A percentile compares a stretch with the other conserved stretches of the same genome.
Evolutionary conservation across 2,888 invertebrate species (phyloP).

Genomic region (Perithous albicinctus): DNA sequence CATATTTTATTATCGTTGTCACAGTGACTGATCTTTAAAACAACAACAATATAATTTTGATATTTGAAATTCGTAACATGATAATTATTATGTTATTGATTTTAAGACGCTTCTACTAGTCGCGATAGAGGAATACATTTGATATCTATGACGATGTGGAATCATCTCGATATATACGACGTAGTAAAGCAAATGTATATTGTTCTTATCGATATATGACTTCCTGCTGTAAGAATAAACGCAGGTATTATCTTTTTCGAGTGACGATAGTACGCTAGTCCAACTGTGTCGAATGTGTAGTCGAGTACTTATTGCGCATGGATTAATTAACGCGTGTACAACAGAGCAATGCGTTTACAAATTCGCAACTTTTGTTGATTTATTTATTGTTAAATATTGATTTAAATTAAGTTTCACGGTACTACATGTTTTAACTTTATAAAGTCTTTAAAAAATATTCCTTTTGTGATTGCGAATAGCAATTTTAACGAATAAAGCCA

Average conservation of each 20-base stretch:
- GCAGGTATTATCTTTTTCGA: conserved; percentile 51
- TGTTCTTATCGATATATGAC: conserved; percentile 56
- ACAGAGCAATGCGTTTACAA: not conserved
- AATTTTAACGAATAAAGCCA: no score
- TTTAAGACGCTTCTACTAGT: not conserved
- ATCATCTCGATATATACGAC: conserved; percentile 17
- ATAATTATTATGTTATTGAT: not conserved
- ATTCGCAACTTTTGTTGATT: no score
- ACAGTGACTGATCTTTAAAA: no score
- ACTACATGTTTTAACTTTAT: no score
- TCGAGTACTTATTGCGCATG: conserved; percentile 49
- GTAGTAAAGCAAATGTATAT: conserved; percentile 26
- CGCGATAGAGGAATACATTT: not conserved
- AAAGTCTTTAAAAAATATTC: no score
- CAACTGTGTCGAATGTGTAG: conserved; percentile 18
- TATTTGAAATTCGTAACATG: not conserved
- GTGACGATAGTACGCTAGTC: conserved; percentile 43
- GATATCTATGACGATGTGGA: conserved; percentile 19
- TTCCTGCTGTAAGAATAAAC: conserved; percentile 38
- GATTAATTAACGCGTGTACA: conserved; percentile 43
- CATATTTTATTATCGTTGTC: no score
- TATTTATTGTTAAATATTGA: no score
- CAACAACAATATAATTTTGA: no score
- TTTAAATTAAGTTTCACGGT: no score
- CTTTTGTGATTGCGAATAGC: no score